Conservation (phyloP, 1,140 invertebrate species). For the Propsilocerus akamusi region DNA sequence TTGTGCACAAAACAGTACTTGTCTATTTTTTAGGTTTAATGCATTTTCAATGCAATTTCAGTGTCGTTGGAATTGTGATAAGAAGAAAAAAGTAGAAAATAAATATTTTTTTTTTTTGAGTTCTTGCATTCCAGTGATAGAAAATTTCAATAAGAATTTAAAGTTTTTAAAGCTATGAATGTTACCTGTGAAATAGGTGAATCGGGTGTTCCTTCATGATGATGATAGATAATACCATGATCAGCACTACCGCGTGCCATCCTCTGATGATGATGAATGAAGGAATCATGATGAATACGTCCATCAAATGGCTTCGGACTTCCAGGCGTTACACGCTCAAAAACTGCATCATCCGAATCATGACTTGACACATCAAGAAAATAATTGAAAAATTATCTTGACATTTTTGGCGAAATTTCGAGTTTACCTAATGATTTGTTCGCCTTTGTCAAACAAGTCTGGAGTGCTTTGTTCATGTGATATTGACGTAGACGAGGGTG, state of each 20-base stretch:
- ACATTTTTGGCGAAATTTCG: no score
- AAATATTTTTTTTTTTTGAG: neutral
- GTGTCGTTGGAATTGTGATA: no score
- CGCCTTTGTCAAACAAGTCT: neutral
- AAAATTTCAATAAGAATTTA: no score
- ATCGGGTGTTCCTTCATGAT: conserved; percentile 19
- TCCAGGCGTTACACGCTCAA: conserved; percentile 6
- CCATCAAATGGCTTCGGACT: conserved; percentile 9
- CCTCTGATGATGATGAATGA: neutral
- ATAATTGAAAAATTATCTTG: neutral
- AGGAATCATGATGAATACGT: conserved; percentile 10
- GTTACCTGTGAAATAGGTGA: conserved; percentile 22
- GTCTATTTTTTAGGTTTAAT: conserved; percentile 8
- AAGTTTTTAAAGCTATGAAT: no score
- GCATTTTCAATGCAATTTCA: no score
- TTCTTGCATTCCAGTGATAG: neutral
- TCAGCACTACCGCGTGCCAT: conserved; percentile 18
- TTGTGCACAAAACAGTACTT: conserved; percentile 18
- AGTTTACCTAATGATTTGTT: neutral
- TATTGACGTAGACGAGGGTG: conserved; percentile 19
- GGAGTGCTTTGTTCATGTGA: conserved; percentile 10
- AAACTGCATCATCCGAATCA: conserved; percentile 17
- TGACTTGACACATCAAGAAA: conserved; percentile 9
- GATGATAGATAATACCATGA: conserved; percentile 19
- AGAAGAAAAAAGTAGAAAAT: neutral